Evolutionary conservation across 2,888 invertebrate genomes (phyloP), one percentile per base, ranked within the genome.

Genomic region (Allygus modestus): DNA sequence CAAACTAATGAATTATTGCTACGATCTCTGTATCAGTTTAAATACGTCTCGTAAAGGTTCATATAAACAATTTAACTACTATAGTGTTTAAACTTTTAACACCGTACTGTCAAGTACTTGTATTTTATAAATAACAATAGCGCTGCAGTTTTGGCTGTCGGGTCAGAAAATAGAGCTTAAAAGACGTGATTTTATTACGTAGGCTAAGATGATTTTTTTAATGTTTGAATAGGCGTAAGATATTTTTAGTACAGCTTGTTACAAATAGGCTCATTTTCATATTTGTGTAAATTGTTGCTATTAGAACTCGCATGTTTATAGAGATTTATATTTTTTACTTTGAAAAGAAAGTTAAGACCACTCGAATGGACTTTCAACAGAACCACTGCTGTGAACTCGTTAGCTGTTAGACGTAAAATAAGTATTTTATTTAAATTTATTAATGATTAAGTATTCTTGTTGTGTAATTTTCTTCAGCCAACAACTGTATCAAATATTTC

Each of bases 211-310:
- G 15, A 26, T 75, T 77, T 28, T 33, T 77, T 77, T 77, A 69
- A 71, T 9, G n/a, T 71, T 71, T 31, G 17, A 23, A 77, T 77
- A 77, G 46, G 71, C 71, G 37, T 46, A 77, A 77, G 43, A 28
- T 77, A 77, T 77, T 77, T 77, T 77, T 77, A 77, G 77, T 46
- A 77, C 77, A 26, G 77, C 77, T 77, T 77, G 51, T 77, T 77
- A 77, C 51, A 77, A 4, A 77, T 65, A 65, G 65, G 77, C 77
- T 71, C 71, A 71, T 37, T 71, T 71, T 65, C 65, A 65, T 65
- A 65, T 65, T 65, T 65, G 65, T 65, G 65, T 65, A 65, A 28
- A 28, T 65, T 28, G 65, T 65, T 65, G 65, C 65, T 31, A 65
- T 28, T 65, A 65, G 65, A 65, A 65, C 65, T 65, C 65, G 65